phyloP scores from a whole-genome alignment of 2,797 vertebrate species.

The Danio choprae region DNA sequence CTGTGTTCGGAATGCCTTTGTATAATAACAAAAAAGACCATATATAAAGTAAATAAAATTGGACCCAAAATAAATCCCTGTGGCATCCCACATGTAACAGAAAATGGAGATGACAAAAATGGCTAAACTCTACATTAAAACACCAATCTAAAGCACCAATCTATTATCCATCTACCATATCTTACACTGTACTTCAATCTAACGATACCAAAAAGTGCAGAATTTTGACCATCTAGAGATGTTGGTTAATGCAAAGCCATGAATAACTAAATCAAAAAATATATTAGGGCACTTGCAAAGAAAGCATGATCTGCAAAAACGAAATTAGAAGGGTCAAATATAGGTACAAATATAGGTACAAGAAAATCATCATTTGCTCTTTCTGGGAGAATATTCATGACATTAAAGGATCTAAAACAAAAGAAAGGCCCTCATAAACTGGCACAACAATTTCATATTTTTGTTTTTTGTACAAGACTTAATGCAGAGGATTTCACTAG shows the following conservation, averaged over 20 bases:
- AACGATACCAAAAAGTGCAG: too few species aligned
- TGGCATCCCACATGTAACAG: too few species aligned
- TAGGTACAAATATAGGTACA: background rate
- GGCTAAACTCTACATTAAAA: too few species aligned
- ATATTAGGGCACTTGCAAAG: background rate
- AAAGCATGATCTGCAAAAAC: background rate
- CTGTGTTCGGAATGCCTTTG: background rate
- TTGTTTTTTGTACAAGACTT: conserved; percentile 1
- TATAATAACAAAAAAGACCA: too few species aligned
- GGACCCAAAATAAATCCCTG: too few species aligned
- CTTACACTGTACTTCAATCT: too few species aligned
- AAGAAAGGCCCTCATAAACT: background rate
- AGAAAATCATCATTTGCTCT: background rate
- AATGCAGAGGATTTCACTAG: background rate
- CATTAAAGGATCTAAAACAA: background rate
- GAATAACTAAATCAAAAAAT: background rate
- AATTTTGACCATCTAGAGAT: too few species aligned
- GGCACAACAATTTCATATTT: background rate
- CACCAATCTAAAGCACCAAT: too few species aligned
- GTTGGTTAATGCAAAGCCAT: background rate
- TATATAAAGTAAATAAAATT: too few species aligned
- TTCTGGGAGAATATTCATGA: background rate
- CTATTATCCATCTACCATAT: too few species aligned
- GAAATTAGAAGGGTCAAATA: background rate
- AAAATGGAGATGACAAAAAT: too few species aligned